Percentiles rank a stretch among this genome's conserved stretches.
Evolutionary conservation across 2,797 vertebrate genomes (phyloP).

Genomic region (Paguma larvata): DNA sequence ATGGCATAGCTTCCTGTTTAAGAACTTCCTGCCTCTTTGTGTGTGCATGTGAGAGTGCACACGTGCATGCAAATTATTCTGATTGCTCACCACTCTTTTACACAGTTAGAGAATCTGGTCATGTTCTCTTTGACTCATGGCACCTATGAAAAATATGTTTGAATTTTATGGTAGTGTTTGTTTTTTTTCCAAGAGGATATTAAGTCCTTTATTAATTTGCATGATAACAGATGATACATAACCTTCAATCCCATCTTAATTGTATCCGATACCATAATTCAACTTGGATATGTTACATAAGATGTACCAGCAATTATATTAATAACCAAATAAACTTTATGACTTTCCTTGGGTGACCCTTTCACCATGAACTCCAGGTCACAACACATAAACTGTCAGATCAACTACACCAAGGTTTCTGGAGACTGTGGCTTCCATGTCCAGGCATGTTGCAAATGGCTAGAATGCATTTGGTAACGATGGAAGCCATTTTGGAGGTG

Average conservation of each 20-base stretch:
- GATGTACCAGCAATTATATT: background rate
- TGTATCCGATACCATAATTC: background rate
- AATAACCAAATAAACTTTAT: background rate
- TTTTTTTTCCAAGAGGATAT: conserved; percentile 26
- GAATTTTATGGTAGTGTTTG: conserved; percentile 83
- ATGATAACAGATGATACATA: background rate
- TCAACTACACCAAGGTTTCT: background rate
- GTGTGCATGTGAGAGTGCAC: conserved; percentile 64
- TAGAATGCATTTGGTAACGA: too few relatives aligned
- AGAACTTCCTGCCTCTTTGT: conserved; percentile 24
- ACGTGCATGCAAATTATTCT: background rate
- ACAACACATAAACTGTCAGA: background rate
- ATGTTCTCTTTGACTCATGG: conserved; percentile 64
- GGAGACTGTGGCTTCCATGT: background rate
- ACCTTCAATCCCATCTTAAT: background rate
- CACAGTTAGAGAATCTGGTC: conserved; percentile 4
- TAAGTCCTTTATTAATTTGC: background rate
- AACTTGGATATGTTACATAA: background rate
- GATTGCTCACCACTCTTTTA: background rate
- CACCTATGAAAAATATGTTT: conserved; percentile 81
- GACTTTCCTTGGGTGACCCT: too few relatives aligned
- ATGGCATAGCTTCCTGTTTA: background rate
- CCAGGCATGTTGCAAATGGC: background rate
- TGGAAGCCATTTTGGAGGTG: too few relatives aligned
- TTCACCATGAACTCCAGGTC: background rate